phyloP scores from a whole-genome alignment of 1,140 invertebrate genomes.

The Megalopta genalis region DNA sequence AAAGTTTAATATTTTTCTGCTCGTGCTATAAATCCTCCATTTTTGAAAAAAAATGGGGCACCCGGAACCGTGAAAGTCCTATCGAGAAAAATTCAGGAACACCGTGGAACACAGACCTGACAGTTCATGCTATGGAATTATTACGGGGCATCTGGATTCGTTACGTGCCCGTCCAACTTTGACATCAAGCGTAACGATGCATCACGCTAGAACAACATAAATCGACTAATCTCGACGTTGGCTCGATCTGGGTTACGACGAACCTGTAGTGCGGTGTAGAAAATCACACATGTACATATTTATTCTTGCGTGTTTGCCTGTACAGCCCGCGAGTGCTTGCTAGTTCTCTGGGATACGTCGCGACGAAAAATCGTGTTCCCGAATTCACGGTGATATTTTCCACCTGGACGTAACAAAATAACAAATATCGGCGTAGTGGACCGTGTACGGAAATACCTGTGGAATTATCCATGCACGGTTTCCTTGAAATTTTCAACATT shows the following conservation, averaged over 20 bases:
- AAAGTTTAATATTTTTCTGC: not conserved
- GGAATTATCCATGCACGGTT: no score
- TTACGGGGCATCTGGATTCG: conserved; percentile 9
- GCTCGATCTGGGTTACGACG: conserved; percentile 1
- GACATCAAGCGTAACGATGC: conserved; percentile 8
- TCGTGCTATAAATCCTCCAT: not conserved
- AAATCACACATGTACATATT: not conserved
- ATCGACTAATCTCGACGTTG: conserved; percentile 18
- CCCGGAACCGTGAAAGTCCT: not conserved
- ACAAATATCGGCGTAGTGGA: no score
- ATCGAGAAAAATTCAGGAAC: not conserved
- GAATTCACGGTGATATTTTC: not conserved
- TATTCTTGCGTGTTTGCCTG: not conserved
- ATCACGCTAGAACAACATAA: not conserved
- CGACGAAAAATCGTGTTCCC: not conserved
- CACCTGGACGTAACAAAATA: not conserved
- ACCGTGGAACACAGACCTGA: not conserved
- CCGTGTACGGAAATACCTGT: no score
- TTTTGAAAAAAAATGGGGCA: not conserved
- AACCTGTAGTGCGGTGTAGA: not conserved
- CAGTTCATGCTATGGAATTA: not conserved
- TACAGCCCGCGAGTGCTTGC: not conserved
- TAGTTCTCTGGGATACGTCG: not conserved
- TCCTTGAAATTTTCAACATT: no score
- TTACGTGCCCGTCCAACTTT: not conserved